Conservation (phyloP, 2,797 vertebrate genomes). For the Mastacembelus armatus region DNA sequence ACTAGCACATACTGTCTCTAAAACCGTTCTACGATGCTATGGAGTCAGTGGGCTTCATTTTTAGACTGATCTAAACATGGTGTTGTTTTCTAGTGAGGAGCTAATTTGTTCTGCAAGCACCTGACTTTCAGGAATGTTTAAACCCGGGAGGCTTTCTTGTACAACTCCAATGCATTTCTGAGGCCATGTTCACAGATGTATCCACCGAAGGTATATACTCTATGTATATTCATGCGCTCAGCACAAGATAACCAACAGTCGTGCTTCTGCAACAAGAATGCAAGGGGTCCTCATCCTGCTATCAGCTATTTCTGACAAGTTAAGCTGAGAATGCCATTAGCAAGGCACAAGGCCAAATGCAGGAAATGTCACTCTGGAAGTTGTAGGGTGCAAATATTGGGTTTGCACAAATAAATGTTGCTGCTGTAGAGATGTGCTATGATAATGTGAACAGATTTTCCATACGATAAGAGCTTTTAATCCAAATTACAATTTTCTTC, state of each 20-base stretch:
- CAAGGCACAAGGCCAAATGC: not conserved
- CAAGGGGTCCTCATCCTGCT: conserved; percentile 4
- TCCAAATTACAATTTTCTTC: conserved; percentile 9
- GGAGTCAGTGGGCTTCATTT: not conserved
- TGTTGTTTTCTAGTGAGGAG: conserved; percentile 1
- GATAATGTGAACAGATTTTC: not conserved
- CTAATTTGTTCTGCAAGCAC: not conserved
- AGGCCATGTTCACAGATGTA: no score
- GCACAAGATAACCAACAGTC: conserved; percentile 3
- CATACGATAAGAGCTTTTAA: not conserved
- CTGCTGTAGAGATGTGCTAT: not conserved
- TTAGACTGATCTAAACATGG: not conserved
- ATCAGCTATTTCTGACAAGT: conserved; percentile 15
- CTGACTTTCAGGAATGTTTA: not conserved
- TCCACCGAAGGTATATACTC: no score
- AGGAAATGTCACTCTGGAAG: conserved; percentile 20
- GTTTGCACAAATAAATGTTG: not conserved
- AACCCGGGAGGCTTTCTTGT: not conserved
- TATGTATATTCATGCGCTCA: not conserved
- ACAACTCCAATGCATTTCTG: not conserved
- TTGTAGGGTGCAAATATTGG: not conserved
- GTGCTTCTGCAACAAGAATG: conserved; percentile 11
- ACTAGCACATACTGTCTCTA: no score
- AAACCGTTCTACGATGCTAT: no score
- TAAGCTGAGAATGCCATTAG: conserved; percentile 14